Base-by-base conservation (phyloP, 2,113 vertebrate genomes). In the Verasper variegatus region DNA sequence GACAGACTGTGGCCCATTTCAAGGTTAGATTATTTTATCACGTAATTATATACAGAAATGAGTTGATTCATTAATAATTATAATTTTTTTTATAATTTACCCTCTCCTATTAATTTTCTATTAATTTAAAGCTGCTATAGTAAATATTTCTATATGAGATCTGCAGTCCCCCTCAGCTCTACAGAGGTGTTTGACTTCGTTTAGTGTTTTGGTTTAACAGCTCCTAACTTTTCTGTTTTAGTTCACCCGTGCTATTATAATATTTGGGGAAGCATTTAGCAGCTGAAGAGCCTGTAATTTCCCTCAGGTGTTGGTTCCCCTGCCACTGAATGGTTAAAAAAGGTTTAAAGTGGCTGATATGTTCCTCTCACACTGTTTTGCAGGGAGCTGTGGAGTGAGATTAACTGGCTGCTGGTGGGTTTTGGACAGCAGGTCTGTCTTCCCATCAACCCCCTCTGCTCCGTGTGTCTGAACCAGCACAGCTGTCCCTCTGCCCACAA, bases 391-490 rank as follows among this genome's bases (percentile, higher is more conserved):
- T 99, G 98, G 98, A 91, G 93, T 0, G 96, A 99, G 88, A 94
- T 99, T 51, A 99, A 99, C 84, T 96, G 96, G 93, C 94, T 99
- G 26, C 85, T 99, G 59, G 98, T 99, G 63, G 98, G 98, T 31
- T 99, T 99, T 9, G 98, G 98, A 59, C 98, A 99, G 91, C 98
- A 98, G 92, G 94, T 95, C 67, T 99, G 98, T 90, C 93, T 96
- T 37, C 98, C 98, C 0, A 56, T 96, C 49, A 91, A 61, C 35
- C 98, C 98, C 0, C 94, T 93, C 63, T 99, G 98, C 91, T 92
- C 89, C 0, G 18, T 91, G 62, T 99, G 98, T 93, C 95, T 98
- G 84, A 99, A 97, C 87, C 93, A 87, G 75, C 80, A 93, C 86
- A 93, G 94, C 73, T 99, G 98, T 83, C 98, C 97, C 0, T 93